Evolutionary conservation across 1,140 invertebrate species (phyloP), one percentile per base, ranked within the genome.

Genomic region (Lepidurus arcticus): DNA sequence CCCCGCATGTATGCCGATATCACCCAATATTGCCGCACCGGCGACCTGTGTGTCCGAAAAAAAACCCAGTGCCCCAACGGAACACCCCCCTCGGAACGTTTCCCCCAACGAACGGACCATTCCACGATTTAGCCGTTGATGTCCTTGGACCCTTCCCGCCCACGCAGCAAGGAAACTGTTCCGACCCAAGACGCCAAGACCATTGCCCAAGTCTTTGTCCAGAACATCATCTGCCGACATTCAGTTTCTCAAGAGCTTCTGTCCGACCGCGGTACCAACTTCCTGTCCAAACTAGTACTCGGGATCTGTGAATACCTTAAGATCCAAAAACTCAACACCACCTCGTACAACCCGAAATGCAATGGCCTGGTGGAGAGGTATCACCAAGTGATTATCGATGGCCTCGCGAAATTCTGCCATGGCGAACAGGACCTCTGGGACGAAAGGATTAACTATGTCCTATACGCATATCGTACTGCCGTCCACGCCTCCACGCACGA

Each of bases 361-460:
- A 24, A 24, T 24, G 24, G 24, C 24, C 0, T 24, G 24, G 24
- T 24, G 24, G 24, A 24, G 24, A 24, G 24, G 24, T 81, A 74
- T 11, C 73, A 77, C 9, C 80, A 83, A 45, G 16, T 26, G 1
- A 78, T 81, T 44, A 80, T 81, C 11, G 82, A 83, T 78, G 45
- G 76, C 10, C 53, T 83, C 10, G 81, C 79, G 44, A n/a, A 75
- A 11, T 42, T 75, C 42, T n/a, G 44, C n/a, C 42, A 75, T 3
- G 74, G 74, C 0, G 4, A 34, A 1, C 74, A 75, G 8, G 7
- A n/a, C n/a, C n/a, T 43, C 34, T 75, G 74, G 74, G 74, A 75
- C 7, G 74, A 75, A 1, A 43, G 7, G 74, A 42, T 24, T 24
- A 24, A 24, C 26, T 8, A 24, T 11, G 21, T 75, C 9, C 13